phyloP scores from a whole-genome alignment of 2,888 invertebrate genomes.

The Patella ulyssiponensis region DNA sequence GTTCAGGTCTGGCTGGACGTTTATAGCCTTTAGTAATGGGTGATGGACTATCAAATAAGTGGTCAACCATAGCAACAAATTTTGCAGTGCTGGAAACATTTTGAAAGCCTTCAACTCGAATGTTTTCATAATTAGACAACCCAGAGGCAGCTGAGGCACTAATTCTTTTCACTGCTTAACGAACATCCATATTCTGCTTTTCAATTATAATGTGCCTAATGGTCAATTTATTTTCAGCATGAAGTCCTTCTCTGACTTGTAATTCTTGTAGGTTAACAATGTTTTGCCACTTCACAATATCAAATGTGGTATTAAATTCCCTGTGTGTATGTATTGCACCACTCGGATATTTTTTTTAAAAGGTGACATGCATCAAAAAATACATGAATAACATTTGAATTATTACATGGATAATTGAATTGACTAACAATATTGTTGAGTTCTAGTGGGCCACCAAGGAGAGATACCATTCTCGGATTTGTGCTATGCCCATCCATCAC shows the following conservation, averaged over 20 bases:
- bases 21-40: conserved; percentile 12
- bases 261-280: conserved; percentile 11
- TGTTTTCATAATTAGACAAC: conserved; percentile 13
- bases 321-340: neutral
- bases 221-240: conserved; percentile 10
- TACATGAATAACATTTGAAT: neutral
- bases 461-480: neutral
- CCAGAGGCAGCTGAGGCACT: conserved; percentile 15
- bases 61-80: conserved; percentile 11
- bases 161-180: neutral
- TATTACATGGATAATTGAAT: neutral
- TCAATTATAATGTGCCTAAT: neutral
- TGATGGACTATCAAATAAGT: conserved; percentile 1
- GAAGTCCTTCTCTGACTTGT: conserved; percentile 3
- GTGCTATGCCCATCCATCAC: neutral
- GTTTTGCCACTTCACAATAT: neutral
- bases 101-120: neutral
- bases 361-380: conserved; percentile 16
- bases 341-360: conserved; percentile 11
- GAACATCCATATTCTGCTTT: neutral
- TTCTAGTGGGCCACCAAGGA: too few species aligned
- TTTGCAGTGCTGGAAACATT: neutral
- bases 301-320: neutral
- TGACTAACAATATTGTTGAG: neutral
- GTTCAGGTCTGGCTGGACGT: neutral